A percentile compares a stretch with the other conserved stretches of the same genome.
These are phyloP conservation scores for Anguilla megastoma DNA, from an alignment of 2,797 vertebrate genomes.

Conservation along the genomic window DNA sequence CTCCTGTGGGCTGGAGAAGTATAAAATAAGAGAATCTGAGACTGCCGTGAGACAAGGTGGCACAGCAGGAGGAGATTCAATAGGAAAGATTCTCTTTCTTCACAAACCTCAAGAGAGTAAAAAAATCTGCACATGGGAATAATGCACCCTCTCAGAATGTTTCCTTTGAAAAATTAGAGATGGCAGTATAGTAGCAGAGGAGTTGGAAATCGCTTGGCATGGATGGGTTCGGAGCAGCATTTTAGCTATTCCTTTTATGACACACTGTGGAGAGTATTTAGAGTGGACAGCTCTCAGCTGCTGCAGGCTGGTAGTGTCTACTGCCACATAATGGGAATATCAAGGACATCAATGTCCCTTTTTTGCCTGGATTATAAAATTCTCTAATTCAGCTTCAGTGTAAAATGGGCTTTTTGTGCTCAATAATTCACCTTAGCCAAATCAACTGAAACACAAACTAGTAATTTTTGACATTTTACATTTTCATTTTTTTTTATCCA, in stretches of 20 bases:
- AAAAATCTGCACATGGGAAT: neutral
- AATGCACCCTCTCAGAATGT: neutral
- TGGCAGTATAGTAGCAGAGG: neutral
- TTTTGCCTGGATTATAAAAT: neutral
- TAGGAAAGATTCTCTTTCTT: neutral
- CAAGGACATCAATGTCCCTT: neutral
- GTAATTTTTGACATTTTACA: neutral
- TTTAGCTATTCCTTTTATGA: neutral
- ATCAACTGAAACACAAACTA: neutral
- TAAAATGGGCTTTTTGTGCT: neutral
- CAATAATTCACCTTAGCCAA: neutral
- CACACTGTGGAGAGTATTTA: neutral
- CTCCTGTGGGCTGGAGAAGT: neutral
- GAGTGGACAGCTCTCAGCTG: neutral
- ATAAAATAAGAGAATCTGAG: neutral
- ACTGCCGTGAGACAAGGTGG: neutral
- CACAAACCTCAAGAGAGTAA: neutral
- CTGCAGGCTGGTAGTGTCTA: neutral
- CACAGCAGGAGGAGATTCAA: neutral
- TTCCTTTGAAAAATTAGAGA: neutral
- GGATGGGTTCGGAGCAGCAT: neutral
- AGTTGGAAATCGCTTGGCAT: neutral
- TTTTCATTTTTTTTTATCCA: neutral
- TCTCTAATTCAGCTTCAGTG: neutral
- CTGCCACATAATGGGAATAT: neutral